Base-by-base conservation (phyloP, 2,888 invertebrate genomes). In the Sclerodermus sp. region DNA sequence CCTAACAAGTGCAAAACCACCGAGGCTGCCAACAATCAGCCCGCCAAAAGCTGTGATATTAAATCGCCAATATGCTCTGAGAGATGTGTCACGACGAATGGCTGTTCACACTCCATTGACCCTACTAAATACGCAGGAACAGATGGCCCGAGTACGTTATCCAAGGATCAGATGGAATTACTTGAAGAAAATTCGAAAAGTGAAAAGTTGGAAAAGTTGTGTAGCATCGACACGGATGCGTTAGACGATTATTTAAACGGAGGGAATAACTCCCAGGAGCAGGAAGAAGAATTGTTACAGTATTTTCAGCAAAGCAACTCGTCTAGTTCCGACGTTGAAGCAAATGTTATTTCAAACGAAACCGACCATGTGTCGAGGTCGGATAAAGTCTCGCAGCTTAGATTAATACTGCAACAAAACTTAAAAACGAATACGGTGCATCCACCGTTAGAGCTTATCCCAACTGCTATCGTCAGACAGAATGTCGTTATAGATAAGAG, bases 271-370 rank as follows among this genome's bases (percentile, higher is more conserved):
- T 87, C 87, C 38, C 89, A 90, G 71, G 90, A 89, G 68, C 90
- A 89, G 71, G 91, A 92, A 76, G 91, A 91, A 71, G 92, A 92
- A 79, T 79, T 93, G 66, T 82, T 90, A 75, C 89, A 90, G 79
- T 92, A 91, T 80, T 91, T 91, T 78, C 88, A 85, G 58, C 85
- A 85, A 55, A 80, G 79, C 57, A 79, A 73, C 56, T 76, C 76
- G n/a, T 76, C 76, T 13, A 77, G 71, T 50, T 76, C 77, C 0
- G 77, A 77, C 42, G 51, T 68, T 3, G 75, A 78, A 29, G 61
- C 65, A 3, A 64, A 61, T 23, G 46, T 53, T 1, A 51, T 62
- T 17, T 31, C 62, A 12, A 53, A 56, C 1, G 76, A 74, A 12
- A 53, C 57, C 2, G 73, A 75, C 41, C 65, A 66, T 37, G 51